phyloP scores from a whole-genome alignment of 2,888 invertebrate species.

The Archaeoteleia sp. region DNA sequence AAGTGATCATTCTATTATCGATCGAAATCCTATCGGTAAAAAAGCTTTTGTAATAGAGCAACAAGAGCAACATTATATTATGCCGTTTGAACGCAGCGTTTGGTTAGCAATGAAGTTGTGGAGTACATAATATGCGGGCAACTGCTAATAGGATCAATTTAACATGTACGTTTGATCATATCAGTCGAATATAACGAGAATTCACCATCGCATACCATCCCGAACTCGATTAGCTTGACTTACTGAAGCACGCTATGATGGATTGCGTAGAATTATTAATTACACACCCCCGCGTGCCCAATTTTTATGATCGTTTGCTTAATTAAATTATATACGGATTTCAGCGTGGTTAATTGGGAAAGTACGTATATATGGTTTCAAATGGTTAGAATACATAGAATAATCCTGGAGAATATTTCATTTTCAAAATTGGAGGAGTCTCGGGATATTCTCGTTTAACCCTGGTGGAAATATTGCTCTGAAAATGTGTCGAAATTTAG shows the following conservation, averaged over 20 bases:
- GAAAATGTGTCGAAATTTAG: no score
- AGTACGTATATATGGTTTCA: no score
- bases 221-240: conserved; percentile 54
- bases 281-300: conserved; percentile 44
- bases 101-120: conserved; percentile 48
- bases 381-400: no score
- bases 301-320: conserved; percentile 41
- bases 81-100: conserved; percentile 35
- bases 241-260: conserved; percentile 50
- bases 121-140: conserved; percentile 49
- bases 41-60: conserved; percentile 13
- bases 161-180: conserved; percentile 54
- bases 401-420: no score
- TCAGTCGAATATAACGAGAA: conserved; percentile 54
- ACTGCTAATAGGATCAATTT: conserved; percentile 56
- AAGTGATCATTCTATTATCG: no score
- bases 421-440: no score
- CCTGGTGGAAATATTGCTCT: no score
- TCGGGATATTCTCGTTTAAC: no score
- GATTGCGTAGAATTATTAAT: conserved; percentile 52
- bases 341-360: conserved; percentile 42
- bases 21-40: no score
- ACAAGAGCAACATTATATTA: conserved; percentile 21
- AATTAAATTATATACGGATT: conserved; percentile 37
- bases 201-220: conserved; percentile 48